Evolutionary conservation across 2,888 invertebrate genomes (phyloP), one percentile per base, ranked within the genome.

Genomic region (Maniola hyperantus): DNA sequence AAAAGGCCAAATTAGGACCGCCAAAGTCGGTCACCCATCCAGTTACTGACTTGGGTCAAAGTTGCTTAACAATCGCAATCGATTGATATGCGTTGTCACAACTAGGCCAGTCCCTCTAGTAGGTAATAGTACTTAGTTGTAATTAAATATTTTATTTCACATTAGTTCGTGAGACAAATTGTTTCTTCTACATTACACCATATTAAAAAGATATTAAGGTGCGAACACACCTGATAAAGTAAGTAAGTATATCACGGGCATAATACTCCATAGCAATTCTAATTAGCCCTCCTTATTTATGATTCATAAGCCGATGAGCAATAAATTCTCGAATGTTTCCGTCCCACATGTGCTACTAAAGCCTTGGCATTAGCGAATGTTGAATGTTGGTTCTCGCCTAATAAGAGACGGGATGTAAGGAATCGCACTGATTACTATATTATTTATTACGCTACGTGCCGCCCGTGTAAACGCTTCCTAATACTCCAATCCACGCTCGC

Each of bases 381-480:
- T 91, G 91, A 89, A 90, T 89, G 89, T 90, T 88, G 88, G 87
- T 87, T 85, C 89, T 84, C 88, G 88, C 84, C 90, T 91, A 89
- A 90, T 90, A 91, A 91, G 91, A 87, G 87, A 81, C 83, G 87
- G 91, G 91, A 91, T 91, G 91, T 91, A 90, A 92, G 91, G 90
- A 91, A 91, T 91, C 84, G 88, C 88, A 82, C 91, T 92, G 92
- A 92, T 92, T 92, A 92, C 91, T 91, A 88, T 87, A 90, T 91
- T 91, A 91, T 92, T 91, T 92, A 91, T 92, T 91, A 89, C 90
- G 74, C 84, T 91, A 91, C 92, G 92, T 92, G 92, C 89, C 87
- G 82, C 84, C 82, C 85, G 87, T 92, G 89, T 91, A 91, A 91
- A 91, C 91, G 91, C 88, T 88, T 85, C 89, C 85, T 91, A 91